These are phyloP conservation scores for Drosophila mayaguana DNA, from an alignment of 2,888 invertebrate species.

Conservation along the genomic window DNA sequence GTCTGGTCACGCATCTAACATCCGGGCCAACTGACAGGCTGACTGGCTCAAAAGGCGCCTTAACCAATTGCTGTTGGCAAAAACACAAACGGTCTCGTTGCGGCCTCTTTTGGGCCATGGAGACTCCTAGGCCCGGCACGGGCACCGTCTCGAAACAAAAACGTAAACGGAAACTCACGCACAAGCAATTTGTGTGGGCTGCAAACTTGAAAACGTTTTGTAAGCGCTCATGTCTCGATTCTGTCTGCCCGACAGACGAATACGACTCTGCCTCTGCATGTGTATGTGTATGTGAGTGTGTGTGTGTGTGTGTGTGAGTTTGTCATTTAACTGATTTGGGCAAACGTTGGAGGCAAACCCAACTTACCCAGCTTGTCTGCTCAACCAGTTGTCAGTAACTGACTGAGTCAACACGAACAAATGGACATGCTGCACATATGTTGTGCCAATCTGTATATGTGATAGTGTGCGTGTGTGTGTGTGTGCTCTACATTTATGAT, in stretches of 20 bases:
- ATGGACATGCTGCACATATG: constrained; percentile 43
- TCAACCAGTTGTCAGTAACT: constrained; percentile 38
- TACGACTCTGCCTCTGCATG: neutral
- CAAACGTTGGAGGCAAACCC: constrained; percentile 30
- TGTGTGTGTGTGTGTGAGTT: constrained; percentile 27
- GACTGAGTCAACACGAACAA: constrained; percentile 43
- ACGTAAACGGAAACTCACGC: constrained; percentile 51
- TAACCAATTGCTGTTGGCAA: constrained; percentile 51
- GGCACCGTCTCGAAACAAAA: constrained; percentile 22
- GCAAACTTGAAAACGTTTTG: constrained; percentile 54
- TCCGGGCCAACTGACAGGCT: constrained; percentile 14
- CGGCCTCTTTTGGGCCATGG: constrained; percentile 41
- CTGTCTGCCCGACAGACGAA: constrained; percentile 28
- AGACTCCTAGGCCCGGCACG: constrained; percentile 7
- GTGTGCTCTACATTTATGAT: constrained; percentile 39
- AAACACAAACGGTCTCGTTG: constrained; percentile 44
- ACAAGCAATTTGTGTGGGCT: constrained; percentile 49
- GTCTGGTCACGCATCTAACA: constrained; percentile 38
- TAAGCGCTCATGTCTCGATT: constrained; percentile 49
- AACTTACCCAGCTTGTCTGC: constrained; percentile 30
- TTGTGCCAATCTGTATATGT: constrained; percentile 7
- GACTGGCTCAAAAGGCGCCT: constrained; percentile 27
- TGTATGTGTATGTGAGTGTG: constrained; percentile 24
- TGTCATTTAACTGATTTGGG: constrained; percentile 55
- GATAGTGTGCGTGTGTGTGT: neutral